Conservation (phyloP, 2,888 invertebrate genomes). For the Orthosia gothica region DNA sequence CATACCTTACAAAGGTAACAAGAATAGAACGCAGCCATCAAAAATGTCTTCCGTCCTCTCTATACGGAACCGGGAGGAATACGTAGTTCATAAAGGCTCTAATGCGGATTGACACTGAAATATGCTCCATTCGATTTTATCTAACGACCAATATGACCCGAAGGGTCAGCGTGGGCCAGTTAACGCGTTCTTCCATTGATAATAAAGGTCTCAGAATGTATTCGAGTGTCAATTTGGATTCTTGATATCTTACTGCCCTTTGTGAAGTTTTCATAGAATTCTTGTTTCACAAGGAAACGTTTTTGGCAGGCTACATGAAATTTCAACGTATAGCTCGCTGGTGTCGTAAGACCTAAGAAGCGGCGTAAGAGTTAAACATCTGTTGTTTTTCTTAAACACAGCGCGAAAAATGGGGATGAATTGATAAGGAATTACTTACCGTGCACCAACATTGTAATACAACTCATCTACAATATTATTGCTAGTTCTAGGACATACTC, state of each 20-base stretch:
- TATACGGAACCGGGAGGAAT: constrained; percentile 9
- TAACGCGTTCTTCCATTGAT: constrained; percentile 44
- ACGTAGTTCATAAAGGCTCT: constrained; percentile 43
- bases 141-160: constrained; percentile 53
- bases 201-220: constrained; percentile 37
- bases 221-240: constrained; percentile 41
- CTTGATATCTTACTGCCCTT: constrained; percentile 15
- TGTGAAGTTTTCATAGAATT: neutral
- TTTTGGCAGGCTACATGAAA: neutral
- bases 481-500: too few relatives aligned
- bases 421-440: too few relatives aligned
- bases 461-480: too few relatives aligned
- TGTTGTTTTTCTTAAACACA: neutral
- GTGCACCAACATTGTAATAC: too few relatives aligned
- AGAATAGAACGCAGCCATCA: constrained; percentile 19
- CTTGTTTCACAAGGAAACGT: neutral
- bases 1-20: neutral
- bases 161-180: constrained; percentile 43
- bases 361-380: neutral
- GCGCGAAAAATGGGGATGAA: too few relatives aligned
- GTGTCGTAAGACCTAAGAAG: neutral
- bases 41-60: constrained; percentile 1
- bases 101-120: constrained; percentile 57
- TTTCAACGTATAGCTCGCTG: neutral
- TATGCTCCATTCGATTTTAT: constrained; percentile 60